These are phyloP conservation scores for Drosophila multiciliata DNA, from an alignment of 2,888 invertebrate species.

Conservation along the genomic window DNA sequence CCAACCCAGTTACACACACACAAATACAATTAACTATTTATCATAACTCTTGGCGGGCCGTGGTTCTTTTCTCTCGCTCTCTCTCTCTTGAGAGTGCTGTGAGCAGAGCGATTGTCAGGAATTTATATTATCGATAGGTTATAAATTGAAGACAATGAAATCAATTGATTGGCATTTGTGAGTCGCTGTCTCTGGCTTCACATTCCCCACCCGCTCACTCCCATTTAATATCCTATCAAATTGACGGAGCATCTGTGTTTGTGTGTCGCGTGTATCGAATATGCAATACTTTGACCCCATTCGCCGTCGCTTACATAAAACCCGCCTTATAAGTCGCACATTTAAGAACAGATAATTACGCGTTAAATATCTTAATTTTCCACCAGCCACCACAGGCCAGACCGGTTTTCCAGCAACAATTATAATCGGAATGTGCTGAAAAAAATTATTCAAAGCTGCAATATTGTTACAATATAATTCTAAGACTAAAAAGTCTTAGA, in stretches of 20 bases:
- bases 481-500: no score
- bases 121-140: constrained; percentile 78
- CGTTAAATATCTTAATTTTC: constrained; percentile 71
- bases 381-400: constrained; percentile 44
- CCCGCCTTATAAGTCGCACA: constrained; percentile 37
- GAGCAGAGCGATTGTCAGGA: constrained; percentile 41
- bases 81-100: constrained; percentile 17
- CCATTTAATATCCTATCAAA: background rate
- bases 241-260: constrained; percentile 11
- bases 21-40: constrained; percentile 45
- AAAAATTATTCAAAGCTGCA: constrained; percentile 4
- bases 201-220: background rate
- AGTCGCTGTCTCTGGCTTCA: constrained; percentile 18
- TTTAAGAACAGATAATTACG: constrained; percentile 69
- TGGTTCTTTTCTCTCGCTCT: background rate
- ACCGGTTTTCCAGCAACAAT: constrained; percentile 63
- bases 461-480: background rate
- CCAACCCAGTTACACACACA: constrained; percentile 37
- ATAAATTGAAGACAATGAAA: constrained; percentile 81
- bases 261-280: constrained; percentile 34
- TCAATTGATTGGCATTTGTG: constrained; percentile 78
- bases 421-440: constrained; percentile 17
- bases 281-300: constrained; percentile 75
- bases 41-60: constrained; percentile 31
- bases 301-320: constrained; percentile 56